phyloP scores from a whole-genome alignment of 1,140 invertebrate species.

The Diabrotica undecimpunctata region DNA sequence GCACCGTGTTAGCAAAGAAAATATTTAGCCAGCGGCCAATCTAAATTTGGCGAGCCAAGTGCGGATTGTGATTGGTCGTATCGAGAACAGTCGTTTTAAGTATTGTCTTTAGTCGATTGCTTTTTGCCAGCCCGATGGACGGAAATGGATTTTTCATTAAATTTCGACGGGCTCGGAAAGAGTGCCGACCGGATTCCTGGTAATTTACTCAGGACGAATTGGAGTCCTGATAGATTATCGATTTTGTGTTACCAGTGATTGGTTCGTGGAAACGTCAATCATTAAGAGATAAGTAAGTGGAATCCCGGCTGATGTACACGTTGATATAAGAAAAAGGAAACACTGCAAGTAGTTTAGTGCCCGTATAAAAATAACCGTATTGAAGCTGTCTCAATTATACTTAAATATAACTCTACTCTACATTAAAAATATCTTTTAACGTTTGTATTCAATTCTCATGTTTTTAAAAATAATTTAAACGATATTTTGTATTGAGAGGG shows the following conservation, averaged over 20 bases:
- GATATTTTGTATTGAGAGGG: no score
- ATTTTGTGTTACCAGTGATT: background rate
- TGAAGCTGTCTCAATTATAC: no score
- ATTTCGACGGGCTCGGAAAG: background rate
- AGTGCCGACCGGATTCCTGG: background rate
- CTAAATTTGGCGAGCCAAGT: slow-evolving; percentile 44
- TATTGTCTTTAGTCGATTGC: slow-evolving; percentile 36
- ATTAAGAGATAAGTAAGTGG: background rate
- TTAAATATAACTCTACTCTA: no score
- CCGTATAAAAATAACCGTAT: no score
- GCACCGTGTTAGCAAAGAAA: slow-evolving; percentile 45
- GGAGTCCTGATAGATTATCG: background rate
- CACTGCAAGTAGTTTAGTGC: no score
- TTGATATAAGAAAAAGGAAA: no score
- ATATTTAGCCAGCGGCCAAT: slow-evolving; percentile 49
- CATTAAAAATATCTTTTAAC: no score
- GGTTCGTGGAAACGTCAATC: background rate
- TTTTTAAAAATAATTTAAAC: no score
- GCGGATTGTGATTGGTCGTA: slow-evolving; percentile 34
- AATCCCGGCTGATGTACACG: no score
- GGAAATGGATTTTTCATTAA: slow-evolving; percentile 36
- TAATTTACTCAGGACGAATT: slow-evolving; percentile 1
- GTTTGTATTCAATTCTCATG: no score
- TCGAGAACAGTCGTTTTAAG: slow-evolving; percentile 29
- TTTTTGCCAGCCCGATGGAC: slow-evolving; percentile 9